These are phyloP conservation scores for Amphiprion percula DNA, from an alignment of 2,113 vertebrate species.

Conservation along the genomic window DNA sequence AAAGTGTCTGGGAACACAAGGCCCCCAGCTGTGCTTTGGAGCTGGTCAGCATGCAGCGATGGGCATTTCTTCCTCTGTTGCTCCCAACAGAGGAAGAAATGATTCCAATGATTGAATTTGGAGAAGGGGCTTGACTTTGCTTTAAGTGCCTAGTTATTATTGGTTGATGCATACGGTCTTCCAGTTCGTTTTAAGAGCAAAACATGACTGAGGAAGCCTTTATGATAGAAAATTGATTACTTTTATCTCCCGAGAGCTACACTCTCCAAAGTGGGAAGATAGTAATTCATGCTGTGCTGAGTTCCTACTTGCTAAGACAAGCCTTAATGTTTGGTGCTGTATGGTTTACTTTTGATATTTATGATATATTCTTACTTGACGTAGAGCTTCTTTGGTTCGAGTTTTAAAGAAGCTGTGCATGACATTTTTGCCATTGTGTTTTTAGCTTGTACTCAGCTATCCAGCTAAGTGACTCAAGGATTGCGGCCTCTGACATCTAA, in stretches of 20 bases:
- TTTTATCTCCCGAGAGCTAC: neutral
- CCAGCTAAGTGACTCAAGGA: neutral
- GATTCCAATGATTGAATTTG: neutral
- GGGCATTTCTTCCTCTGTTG: slow-evolving; percentile 13
- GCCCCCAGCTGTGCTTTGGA: slow-evolving; percentile 39
- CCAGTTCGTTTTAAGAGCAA: neutral
- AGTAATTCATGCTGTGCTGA: neutral
- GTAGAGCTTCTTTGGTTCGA: neutral
- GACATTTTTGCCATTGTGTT: neutral
- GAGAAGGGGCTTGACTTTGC: neutral
- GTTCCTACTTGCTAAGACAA: too few relatives aligned
- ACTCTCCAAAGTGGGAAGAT: neutral
- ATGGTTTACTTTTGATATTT: too few relatives aligned
- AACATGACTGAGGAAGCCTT: neutral
- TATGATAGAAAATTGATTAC: neutral
- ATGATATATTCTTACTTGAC: too few relatives aligned
- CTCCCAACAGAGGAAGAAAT: too few relatives aligned
- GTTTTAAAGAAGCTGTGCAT: neutral
- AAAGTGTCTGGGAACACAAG: slow-evolving; percentile 58
- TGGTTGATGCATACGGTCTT: neutral
- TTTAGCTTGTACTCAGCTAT: neutral
- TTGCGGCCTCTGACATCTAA: slow-evolving; percentile 15
- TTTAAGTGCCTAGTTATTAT: slow-evolving; percentile 3
- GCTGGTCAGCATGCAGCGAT: slow-evolving; percentile 23
- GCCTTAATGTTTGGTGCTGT: too few relatives aligned